Conservation (phyloP, 1,140 invertebrate species). For the Drosophila willistoni region DNA sequence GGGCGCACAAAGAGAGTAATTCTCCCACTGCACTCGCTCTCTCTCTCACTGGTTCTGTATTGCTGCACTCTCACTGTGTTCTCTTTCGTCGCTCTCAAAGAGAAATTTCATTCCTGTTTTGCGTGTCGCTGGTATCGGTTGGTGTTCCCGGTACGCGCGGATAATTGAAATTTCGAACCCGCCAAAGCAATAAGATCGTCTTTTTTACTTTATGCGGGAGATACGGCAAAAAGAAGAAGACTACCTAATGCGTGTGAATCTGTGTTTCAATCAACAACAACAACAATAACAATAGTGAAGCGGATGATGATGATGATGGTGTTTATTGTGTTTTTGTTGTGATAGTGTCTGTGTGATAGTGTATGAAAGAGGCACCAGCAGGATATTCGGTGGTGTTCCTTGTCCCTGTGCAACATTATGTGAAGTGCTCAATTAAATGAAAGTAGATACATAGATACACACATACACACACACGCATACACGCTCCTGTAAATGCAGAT, state of each 20-base stretch:
- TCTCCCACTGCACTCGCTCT: conserved; percentile 25
- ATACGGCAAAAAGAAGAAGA: conserved; percentile 9
- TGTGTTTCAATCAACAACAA: conserved; percentile 25
- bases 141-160: conserved; percentile 8
- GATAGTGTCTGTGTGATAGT: conserved; percentile 37
- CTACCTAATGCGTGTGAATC: conserved; percentile 32
- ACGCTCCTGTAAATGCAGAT: conserved; percentile 33
- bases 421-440: conserved; percentile 61
- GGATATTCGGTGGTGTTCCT: conserved; percentile 43
- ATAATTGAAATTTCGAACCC: conserved; percentile 10
- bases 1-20: conserved; percentile 27
- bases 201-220: conserved; percentile 20
- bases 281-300: conserved; percentile 27
- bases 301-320: conserved; percentile 25
- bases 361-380: conserved; percentile 39
- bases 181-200: conserved; percentile 16
- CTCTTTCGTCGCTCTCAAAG: background rate
- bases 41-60: background rate
- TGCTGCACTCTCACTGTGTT: background rate
- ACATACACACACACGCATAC: conserved; percentile 19
- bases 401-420: conserved; percentile 43
- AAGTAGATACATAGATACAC: conserved; percentile 42
- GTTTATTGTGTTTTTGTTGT: conserved; percentile 30
- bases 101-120: conserved; percentile 4
- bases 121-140: conserved; percentile 1